Evolutionary conservation across 1,140 invertebrate genomes (phyloP).

Genomic region (Apis laboriosa): DNA sequence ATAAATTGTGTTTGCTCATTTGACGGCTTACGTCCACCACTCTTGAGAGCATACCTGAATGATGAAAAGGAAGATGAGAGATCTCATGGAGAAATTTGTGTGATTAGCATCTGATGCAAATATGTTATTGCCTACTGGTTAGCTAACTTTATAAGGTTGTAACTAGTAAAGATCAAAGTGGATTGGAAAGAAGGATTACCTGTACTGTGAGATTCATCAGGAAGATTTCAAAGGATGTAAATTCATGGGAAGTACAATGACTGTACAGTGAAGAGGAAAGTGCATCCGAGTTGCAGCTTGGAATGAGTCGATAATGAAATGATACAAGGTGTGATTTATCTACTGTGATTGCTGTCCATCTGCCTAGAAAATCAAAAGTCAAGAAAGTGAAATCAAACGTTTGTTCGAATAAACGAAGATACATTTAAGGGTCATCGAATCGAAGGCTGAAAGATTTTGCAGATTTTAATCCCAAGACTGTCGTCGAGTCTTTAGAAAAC

Average conservation of each 20-base stretch:
- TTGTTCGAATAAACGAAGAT: not conserved
- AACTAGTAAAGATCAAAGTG: not conserved
- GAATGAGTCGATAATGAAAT: not conserved
- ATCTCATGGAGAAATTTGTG: not conserved
- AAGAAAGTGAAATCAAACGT: not conserved
- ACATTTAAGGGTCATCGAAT: not conserved
- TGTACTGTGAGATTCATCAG: not conserved
- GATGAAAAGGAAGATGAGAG: conserved; percentile 22
- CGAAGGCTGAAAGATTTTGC: not conserved
- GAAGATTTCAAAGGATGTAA: not conserved
- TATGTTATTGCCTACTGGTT: not conserved
- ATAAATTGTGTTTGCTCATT: conserved; percentile 79
- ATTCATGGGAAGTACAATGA: not conserved
- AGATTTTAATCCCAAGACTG: not conserved
- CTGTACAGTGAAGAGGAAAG: not conserved
- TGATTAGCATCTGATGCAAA: not conserved
- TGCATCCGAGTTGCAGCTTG: not conserved
- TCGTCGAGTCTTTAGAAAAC: not conserved
- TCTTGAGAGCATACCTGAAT: conserved; percentile 79
- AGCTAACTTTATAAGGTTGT: not conserved
- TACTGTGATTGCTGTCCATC: not conserved
- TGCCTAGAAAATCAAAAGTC: not conserved
- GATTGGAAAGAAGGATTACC: not conserved
- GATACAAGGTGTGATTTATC: no score
- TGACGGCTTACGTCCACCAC: conserved; percentile 79